phyloP scores from a whole-genome alignment of 2,888 invertebrate genomes.

The Pocota personata region DNA sequence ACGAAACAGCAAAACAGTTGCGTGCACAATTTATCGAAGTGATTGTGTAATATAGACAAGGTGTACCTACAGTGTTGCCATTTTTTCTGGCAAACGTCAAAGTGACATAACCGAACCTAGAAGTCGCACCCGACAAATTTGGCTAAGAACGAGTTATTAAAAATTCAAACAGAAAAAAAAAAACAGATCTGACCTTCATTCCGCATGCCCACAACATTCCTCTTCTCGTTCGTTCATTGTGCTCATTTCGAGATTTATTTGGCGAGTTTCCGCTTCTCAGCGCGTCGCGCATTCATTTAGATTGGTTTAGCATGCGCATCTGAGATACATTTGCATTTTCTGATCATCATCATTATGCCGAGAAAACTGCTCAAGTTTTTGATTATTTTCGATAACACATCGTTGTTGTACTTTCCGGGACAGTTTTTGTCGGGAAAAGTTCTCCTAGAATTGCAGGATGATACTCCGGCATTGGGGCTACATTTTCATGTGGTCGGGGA shows the following conservation, averaged over 20 bases:
- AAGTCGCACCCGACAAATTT: slow-evolving; percentile 62
- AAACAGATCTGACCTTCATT: slow-evolving; percentile 65
- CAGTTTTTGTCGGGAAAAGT: slow-evolving; percentile 96
- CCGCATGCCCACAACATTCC: slow-evolving; percentile 63
- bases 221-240: slow-evolving; percentile 62
- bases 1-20: slow-evolving; percentile 48
- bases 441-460: slow-evolving; percentile 95
- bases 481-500: slow-evolving; percentile 98
- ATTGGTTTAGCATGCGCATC: slow-evolving; percentile 59
- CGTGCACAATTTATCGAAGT: slow-evolving; percentile 57
- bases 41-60: slow-evolving; percentile 66
- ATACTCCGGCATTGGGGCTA: slow-evolving; percentile 94
- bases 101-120: slow-evolving; percentile 66
- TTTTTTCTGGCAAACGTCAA: slow-evolving; percentile 44
- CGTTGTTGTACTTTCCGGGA: slow-evolving; percentile 95
- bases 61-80: slow-evolving; percentile 60
- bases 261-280: slow-evolving; percentile 55
- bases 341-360: slow-evolving; percentile 85
- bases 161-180: neutral
- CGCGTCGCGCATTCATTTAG: slow-evolving; percentile 21
- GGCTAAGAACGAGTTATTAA: slow-evolving; percentile 61
- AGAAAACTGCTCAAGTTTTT: slow-evolving; percentile 95
- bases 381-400: slow-evolving; percentile 96
- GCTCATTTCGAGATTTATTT: slow-evolving; percentile 63
- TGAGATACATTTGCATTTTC: slow-evolving; percentile 51